A percentile compares a stretch with the other conserved stretches of the same genome.
Evolutionary conservation across 2,113 vertebrate genomes (phyloP).

Genomic region (Quiscalus mexicanus): DNA sequence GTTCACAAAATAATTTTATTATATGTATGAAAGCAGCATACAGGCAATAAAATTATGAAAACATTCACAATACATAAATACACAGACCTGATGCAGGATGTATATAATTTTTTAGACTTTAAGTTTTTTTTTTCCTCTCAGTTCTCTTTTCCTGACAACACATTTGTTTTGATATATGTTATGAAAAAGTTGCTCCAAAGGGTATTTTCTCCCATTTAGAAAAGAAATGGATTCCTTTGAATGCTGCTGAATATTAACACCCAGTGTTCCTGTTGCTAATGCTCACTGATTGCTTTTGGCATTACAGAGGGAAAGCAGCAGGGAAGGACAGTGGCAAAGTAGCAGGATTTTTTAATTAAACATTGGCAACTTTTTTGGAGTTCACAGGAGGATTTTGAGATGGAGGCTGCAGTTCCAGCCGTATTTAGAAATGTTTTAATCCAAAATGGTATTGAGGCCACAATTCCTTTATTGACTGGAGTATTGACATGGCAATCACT

Average conservation of each 20-base stretch:
- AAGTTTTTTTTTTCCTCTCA: slow-evolving; percentile 16
- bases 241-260: slow-evolving; percentile 30
- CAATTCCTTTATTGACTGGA: slow-evolving; percentile 41
- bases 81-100: slow-evolving; percentile 74
- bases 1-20: slow-evolving; percentile 86
- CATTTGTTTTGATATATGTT: not conserved
- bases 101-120: slow-evolving; percentile 43
- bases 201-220: slow-evolving; percentile 43
- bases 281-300: slow-evolving; percentile 31
- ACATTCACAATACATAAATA: slow-evolving; percentile 78
- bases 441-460: slow-evolving; percentile 56
- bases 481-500: slow-evolving; percentile 23
- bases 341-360: slow-evolving; percentile 21
- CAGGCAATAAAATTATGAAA: slow-evolving; percentile 78
- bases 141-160: slow-evolving; percentile 60
- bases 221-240: slow-evolving; percentile 33
- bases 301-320: slow-evolving; percentile 19
- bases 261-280: not conserved
- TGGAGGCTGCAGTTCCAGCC: not conserved
- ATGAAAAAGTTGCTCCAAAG: slow-evolving; percentile 27
- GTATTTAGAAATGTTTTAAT: slow-evolving; percentile 26
- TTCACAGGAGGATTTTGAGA: not conserved
- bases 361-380: slow-evolving; percentile 1
- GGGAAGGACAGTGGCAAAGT: slow-evolving; percentile 29
- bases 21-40: slow-evolving; percentile 83